Evolutionary conservation across 2,888 invertebrate species (phyloP), one percentile per base, ranked within the genome.

Genomic region (Crepidodera aurea): DNA sequence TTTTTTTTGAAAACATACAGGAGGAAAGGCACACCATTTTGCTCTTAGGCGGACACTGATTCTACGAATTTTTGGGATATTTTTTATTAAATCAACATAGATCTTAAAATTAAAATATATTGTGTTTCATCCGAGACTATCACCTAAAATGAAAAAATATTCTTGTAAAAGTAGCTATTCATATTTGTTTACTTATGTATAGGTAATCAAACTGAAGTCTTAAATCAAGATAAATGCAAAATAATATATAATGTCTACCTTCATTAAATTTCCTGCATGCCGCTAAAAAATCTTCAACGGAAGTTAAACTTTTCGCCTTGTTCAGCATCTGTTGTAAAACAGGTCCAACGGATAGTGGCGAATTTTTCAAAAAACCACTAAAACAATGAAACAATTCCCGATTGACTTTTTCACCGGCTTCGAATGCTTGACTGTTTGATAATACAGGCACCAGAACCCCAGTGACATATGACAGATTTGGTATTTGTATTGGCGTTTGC

Each of bases 201-300:
- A n/a, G n/a, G n/a, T n/a, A n/a, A n/a, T n/a, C n/a, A n/a, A n/a
- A n/a, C n/a, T n/a, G n/a, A n/a, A n/a, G n/a, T n/a, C n/a, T n/a
- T n/a, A n/a, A n/a, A n/a, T n/a, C n/a, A n/a, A n/a, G n/a, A n/a
- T n/a, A n/a, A n/a, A n/a, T n/a, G n/a, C n/a, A n/a, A n/a, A n/a
- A n/a, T n/a, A n/a, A n/a, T n/a, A n/a, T n/a, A n/a, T n/a, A n/a
- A n/a, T n/a, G n/a, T 10, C 12, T 44, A 44, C 44, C 44, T 22
- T 44, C 44, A 44, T n/a, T 19, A 22, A 44, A 44, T 44, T 22
- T 19, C n/a, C n/a, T 19, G 12, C 44, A 44, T 2, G 22, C 25
- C 15, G 22, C 25, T 22, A 44, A 44, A 22, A 44, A 44, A n/a
- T 44, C 44, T 19, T 44, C 44, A 6, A 22, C 44, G 2, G 44